Conservation (phyloP, 2,888 invertebrate genomes). For the Mimachlamys varia region DNA sequence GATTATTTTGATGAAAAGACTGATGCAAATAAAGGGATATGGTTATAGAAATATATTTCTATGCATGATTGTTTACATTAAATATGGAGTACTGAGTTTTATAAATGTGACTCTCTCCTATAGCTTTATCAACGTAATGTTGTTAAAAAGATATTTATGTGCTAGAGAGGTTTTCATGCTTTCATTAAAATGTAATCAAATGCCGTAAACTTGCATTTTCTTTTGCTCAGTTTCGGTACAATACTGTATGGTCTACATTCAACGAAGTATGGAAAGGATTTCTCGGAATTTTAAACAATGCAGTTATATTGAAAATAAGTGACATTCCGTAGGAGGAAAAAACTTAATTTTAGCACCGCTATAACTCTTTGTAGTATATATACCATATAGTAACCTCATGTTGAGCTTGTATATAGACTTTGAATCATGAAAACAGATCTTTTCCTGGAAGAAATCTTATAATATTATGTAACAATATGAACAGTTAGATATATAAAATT, state of each 20-base stretch:
- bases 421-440: neutral
- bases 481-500: neutral
- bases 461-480: neutral
- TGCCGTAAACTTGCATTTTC: neutral
- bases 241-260: neutral
- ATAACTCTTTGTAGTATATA: neutral
- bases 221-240: neutral
- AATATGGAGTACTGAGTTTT: neutral
- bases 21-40: neutral
- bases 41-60: too few relatives aligned
- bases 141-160: neutral
- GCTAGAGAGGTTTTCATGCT: too few relatives aligned
- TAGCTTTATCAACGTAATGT: neutral
- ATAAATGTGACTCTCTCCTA: too few relatives aligned
- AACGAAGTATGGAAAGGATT: neutral
- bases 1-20: neutral
- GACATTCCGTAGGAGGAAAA: neutral
- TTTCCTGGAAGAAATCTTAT: too few relatives aligned
- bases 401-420: neutral
- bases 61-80: neutral
- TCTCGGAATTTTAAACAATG: neutral
- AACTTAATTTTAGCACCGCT: neutral
- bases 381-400: neutral
- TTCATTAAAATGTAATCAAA: neutral
- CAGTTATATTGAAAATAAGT: neutral